These are phyloP conservation scores for Prionailurus viverrinus DNA, from an alignment of 2,113 vertebrate species.

Conservation along the genomic window DNA sequence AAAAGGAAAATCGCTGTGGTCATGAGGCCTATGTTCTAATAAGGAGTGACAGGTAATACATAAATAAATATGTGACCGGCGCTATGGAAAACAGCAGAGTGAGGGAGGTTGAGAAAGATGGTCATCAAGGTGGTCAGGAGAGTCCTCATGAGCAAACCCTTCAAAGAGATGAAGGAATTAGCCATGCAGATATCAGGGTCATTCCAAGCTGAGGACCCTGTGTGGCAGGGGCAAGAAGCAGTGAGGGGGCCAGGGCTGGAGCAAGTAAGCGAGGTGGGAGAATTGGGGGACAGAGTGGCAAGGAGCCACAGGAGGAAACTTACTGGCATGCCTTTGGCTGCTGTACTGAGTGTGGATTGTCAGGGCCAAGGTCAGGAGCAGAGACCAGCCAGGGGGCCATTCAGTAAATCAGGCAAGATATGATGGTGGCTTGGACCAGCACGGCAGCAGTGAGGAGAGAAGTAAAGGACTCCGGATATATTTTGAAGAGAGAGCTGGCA, in stretches of 20 bases:
- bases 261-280: not conserved
- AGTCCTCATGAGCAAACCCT: not conserved
- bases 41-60: not conserved
- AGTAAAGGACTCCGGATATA: not conserved
- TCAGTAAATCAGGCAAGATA: not conserved
- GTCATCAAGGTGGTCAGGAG: not conserved
- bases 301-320: not conserved
- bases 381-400: not conserved
- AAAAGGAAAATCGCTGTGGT: not conserved
- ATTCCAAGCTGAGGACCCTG: not conserved
- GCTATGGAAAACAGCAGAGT: not conserved
- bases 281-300: not conserved
- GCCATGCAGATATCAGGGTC: not conserved
- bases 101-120: not conserved
- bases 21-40: not conserved
- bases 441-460: not conserved
- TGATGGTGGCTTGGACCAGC: not conserved
- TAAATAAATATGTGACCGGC: not conserved
- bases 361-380: not conserved
- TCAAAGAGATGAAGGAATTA: not conserved
- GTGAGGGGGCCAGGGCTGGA: not conserved
- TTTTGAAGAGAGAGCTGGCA: not conserved
- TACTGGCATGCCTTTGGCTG: not conserved
- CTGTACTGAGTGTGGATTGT: not conserved
- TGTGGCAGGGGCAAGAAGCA: not conserved